Base-by-base conservation (phyloP, 2,888 invertebrate species). In the Machimus rusticus region DNA sequence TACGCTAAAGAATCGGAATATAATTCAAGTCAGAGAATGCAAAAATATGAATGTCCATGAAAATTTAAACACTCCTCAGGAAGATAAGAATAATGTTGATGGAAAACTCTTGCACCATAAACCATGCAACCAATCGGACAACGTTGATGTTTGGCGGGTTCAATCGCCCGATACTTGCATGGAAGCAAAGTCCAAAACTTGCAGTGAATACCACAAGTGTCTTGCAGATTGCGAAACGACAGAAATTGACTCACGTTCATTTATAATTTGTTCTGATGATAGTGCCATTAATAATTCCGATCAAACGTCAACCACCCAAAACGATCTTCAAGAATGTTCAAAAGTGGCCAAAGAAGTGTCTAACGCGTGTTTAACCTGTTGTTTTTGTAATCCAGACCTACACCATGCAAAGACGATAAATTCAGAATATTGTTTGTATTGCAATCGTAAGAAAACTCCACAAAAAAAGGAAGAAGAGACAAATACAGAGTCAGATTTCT, bases 351-450 rank as follows among this genome's bases (percentile, higher is more conserved):
- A 74, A 28, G 74, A 85, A 28, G 6, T 43, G 9, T 43, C 43
- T 5, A 86, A n/a, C 9, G 55, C 6, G 43, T 89, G 88, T 57
- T 46, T 19, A 66, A 37, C 85, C 28, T 89, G 89, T 78, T 89
- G 89, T 82, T 89, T 89, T 86, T 89, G 89, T 74, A 89, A 89
- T 88, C 89, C 89, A 23, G 66, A 87, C 23, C 82, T 89, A 74
- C 89, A 89, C 78, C 87, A 79, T 86, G 39, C 46, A 46, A 39
- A 74, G 39, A 46, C 14, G 14, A 39, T 74, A 34, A 51, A 87
- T 51, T 55, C 79, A 5, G 77, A 46, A 3, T 77, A 19, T 39
- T 88, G 88, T 46, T 39, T 86, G 14, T 88, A 88, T 51, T 89
- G 89, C 34, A 89, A 88, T 81, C 87, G 88, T 6, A 87, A 78